These are phyloP conservation scores for Mycalesis mineus DNA, from an alignment of 2,888 invertebrate genomes.

Conservation along the genomic window DNA sequence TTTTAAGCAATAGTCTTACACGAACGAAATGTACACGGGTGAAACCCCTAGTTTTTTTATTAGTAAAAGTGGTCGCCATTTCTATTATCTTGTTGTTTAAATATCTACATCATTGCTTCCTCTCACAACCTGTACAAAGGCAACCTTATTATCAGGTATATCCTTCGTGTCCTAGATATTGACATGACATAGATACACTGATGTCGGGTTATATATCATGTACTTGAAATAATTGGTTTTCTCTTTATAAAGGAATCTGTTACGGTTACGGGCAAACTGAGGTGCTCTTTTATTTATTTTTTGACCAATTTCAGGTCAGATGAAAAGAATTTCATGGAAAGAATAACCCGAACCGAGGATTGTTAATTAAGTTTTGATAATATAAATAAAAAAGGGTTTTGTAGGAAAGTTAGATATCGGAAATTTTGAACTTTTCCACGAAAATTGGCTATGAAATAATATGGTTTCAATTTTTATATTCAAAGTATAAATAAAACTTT, in stretches of 20 bases:
- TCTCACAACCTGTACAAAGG: no score
- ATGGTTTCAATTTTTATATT: no score
- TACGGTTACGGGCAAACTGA: slow-evolving; percentile 12
- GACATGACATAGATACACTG: not conserved
- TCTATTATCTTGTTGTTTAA: no score
- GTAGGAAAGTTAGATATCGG: not conserved
- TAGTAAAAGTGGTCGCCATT: no score
- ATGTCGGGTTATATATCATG: not conserved
- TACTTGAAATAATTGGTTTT: slow-evolving; percentile 24
- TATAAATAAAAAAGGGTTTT: not conserved
- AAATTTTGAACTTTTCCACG: not conserved
- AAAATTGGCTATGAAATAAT: not conserved
- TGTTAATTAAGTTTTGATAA: slow-evolving; percentile 15
- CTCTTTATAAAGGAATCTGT: slow-evolving; percentile 22
- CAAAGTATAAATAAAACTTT: no score
- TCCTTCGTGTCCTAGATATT: not conserved
- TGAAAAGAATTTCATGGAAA: slow-evolving; percentile 15
- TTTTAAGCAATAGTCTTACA: no score
- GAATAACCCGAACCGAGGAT: slow-evolving; percentile 14
- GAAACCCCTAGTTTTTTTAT: no score
- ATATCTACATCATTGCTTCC: no score
- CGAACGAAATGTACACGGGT: no score
- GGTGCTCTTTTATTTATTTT: slow-evolving; percentile 13
- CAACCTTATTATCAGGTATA: not conserved
- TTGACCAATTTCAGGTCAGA: slow-evolving; percentile 11